Evolutionary conservation across 2,113 vertebrate species (phyloP), one percentile per base, ranked within the genome.

Genomic region (Lophotis ruficrista): DNA sequence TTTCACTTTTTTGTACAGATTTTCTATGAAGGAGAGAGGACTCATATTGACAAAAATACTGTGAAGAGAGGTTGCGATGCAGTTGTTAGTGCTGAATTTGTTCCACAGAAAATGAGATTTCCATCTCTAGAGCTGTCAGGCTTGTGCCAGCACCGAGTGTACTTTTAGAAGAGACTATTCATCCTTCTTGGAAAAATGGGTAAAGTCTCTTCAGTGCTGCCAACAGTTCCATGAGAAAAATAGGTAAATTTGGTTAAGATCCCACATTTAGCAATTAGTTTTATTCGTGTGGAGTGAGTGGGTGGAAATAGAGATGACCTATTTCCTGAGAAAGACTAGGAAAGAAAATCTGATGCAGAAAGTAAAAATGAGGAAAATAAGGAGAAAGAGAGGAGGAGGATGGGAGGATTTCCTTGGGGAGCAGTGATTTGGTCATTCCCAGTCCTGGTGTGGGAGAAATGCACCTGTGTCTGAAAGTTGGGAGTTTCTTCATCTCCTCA

Each of bases 401-500:
- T 21, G 8, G 41, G 41, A 43, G 21, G 22, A 66, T 62, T 62
- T 75, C 6, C 21, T 83, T 37, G 6, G 15, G 6, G 14, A 12
- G 8, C 16, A 27, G 5, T n/a, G 47, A 57, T 61, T 43, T 80
- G 37, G 47, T 61, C 35, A 57, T 38, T 14, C 6, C 8, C 22
- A n/a, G 10, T 25, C 43, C 35, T 33, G 24, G 8, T 60, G 35
- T 80, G 13, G 27, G 10, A 83, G 14, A 69, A 69, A 58, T 6
- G 21, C 2, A 9, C 6, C 27, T 56, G 10, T 7, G 6, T 20
- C 16, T 77, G 16, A 48, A 77, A 50, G 37, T 96, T 79, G 98
- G 97, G 7, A 98, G 69, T 80, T 81, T 96, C 68, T 97, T 95
- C 33, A 98, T 94, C 90, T 98, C 96, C 70, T 97, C 94, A 51